Percentiles rank a stretch among this genome's conserved stretches.
Conservation (phyloP, 2,113 vertebrate species). For the Reinhardtius hippoglossoides region DNA sequence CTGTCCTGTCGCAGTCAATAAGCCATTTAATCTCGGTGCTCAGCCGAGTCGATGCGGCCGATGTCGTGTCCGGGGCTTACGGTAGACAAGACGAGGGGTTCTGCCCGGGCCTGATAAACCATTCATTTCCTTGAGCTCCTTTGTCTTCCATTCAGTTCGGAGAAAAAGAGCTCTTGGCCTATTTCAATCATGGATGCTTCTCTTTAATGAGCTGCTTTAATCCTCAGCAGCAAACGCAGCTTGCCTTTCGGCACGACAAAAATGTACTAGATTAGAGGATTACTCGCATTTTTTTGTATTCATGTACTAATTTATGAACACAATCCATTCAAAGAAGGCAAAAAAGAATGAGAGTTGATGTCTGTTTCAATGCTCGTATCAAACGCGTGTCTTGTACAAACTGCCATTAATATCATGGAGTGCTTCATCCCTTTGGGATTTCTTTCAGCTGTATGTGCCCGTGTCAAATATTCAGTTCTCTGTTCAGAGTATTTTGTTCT, state of each 20-base stretch:
- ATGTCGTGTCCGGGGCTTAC: slow-evolving; percentile 74
- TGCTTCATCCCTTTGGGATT: slow-evolving; percentile 15
- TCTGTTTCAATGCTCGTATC: slow-evolving; percentile 45
- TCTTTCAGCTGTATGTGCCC: background rate
- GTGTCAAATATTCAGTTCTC: background rate
- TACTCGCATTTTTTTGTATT: slow-evolving; percentile 76
- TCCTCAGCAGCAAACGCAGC: slow-evolving; percentile 67
- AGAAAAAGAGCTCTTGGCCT: slow-evolving; percentile 75
- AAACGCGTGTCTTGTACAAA: slow-evolving; percentile 35
- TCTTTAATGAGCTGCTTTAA: slow-evolving; percentile 83
- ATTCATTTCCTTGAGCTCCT: slow-evolving; percentile 77
- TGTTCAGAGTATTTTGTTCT: too few species aligned
- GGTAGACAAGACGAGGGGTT: slow-evolving; percentile 62
- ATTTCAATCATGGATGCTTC: slow-evolving; percentile 82
- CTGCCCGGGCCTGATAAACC: slow-evolving; percentile 83
- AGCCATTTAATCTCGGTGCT: slow-evolving; percentile 83
- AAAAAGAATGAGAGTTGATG: slow-evolving; percentile 55
- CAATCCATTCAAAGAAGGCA: slow-evolving; percentile 65
- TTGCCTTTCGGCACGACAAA: slow-evolving; percentile 72
- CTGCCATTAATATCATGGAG: slow-evolving; percentile 15
- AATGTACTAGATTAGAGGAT: slow-evolving; percentile 81
- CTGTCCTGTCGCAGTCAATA: slow-evolving; percentile 81
- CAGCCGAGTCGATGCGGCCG: slow-evolving; percentile 76
- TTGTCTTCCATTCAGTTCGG: slow-evolving; percentile 80
- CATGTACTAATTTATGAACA: slow-evolving; percentile 78